phyloP scores from a whole-genome alignment of 1,140 invertebrate species.

The Drosophila truncata region DNA sequence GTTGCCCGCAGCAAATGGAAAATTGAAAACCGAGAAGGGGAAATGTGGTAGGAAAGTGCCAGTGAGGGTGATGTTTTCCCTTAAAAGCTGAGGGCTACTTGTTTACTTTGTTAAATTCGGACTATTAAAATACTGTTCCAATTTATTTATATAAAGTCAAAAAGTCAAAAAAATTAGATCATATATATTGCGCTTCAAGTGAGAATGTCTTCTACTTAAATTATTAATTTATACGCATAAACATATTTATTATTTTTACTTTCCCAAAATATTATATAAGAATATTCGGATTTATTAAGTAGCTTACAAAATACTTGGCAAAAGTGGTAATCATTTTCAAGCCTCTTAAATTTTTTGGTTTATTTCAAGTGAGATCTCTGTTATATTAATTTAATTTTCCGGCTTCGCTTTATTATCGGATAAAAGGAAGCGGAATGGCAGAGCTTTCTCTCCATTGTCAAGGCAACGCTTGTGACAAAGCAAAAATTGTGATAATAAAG shows the following conservation, averaged over 20 bases:
- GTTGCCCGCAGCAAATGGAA: slow-evolving; percentile 38
- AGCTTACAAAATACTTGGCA: neutral
- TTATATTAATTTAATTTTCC: slow-evolving; percentile 32
- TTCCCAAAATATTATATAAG: neutral
- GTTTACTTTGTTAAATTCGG: slow-evolving; percentile 28
- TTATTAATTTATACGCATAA: too few relatives aligned
- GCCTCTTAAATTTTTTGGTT: neutral
- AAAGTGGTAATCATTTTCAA: neutral
- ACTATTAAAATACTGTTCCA: neutral
- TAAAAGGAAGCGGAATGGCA: slow-evolving; percentile 19
- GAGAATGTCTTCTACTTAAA: too few relatives aligned
- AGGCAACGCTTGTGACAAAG: slow-evolving; percentile 29
- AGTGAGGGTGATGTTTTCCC: slow-evolving; percentile 37
- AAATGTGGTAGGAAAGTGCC: slow-evolving; percentile 25
- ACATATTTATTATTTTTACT: neutral
- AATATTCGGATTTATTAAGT: neutral
- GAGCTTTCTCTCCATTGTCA: slow-evolving; percentile 18
- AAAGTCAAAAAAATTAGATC: too few relatives aligned
- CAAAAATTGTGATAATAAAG: slow-evolving; percentile 36
- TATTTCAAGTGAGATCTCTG: neutral
- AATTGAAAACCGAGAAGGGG: neutral
- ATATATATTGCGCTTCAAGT: too few relatives aligned
- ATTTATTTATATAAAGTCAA: neutral
- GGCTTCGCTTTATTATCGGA: slow-evolving; percentile 40
- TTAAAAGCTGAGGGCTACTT: slow-evolving; percentile 29